Conservation (phyloP, 1,140 invertebrate genomes). For the Mizuhopecten yessoensis region DNA sequence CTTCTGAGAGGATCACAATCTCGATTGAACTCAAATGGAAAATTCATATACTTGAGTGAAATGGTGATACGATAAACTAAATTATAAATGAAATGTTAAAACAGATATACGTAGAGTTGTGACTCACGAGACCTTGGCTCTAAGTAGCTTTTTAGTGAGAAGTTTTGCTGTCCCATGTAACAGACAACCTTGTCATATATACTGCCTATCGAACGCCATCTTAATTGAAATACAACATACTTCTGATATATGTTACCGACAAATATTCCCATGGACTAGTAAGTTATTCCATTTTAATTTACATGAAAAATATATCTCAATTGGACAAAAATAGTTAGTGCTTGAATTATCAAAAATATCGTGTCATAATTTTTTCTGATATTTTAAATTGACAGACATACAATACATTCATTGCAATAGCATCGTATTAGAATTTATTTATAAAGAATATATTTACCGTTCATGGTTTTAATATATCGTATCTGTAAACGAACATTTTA, state of each 20-base stretch:
- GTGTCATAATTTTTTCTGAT: neutral
- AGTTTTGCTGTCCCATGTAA: neutral
- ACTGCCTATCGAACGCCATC: neutral
- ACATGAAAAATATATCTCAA: neutral
- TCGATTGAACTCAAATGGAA: constrained; percentile 19
- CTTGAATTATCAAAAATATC: neutral
- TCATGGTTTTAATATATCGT: no score
- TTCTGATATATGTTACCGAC: neutral
- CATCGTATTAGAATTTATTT: no score
- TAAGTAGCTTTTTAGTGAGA: constrained; percentile 28
- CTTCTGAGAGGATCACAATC: neutral
- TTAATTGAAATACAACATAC: constrained; percentile 9
- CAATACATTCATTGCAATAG: no score
- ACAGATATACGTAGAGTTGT: constrained; percentile 28
- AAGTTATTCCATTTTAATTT: neutral
- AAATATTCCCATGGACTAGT: neutral
- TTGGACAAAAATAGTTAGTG: neutral
- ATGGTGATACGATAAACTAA: constrained; percentile 29
- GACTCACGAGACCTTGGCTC: neutral
- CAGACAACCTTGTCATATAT: neutral
- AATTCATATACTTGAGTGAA: constrained; percentile 34
- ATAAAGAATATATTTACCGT: no score
- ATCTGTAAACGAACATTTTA: no score
- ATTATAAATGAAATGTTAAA: constrained; percentile 18
- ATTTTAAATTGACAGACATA: neutral